Base-by-base conservation (phyloP, 2,797 vertebrate species). In the Premnoplex brunnescens region DNA sequence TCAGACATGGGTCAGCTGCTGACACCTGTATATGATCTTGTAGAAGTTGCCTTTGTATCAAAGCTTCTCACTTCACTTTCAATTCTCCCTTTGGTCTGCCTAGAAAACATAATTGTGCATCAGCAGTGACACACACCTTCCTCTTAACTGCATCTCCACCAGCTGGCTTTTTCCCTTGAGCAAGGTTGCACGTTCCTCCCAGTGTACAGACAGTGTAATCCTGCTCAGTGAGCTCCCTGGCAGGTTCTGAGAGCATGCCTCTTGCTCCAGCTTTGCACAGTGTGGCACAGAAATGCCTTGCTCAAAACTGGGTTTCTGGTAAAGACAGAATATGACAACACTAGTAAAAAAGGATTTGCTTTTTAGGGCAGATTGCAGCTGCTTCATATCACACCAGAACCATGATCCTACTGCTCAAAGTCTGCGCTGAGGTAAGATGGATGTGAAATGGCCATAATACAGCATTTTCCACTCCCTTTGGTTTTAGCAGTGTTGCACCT, bases 171-270 rank as follows among this genome's bases (percentile, higher is more conserved):
- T 55, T 43, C 41, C 51, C 28, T 44, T 16, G 27, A 39, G 34
- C 14, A 21, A 34, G 36, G 63, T 34, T 72, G 51, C 34, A 4
- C 2, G 6, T 68, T 80, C 43, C 34, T 81, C 26, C 8, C 24
- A 27, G 54, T 0, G 1, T n/a, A 22, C n/a, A 68, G 22, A 17
- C 52, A 20, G 21, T 8, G 6, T 37, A 23, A 28, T 3, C 19
- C 12, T 8, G 3, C 27, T 39, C 0, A 0, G 13, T 4, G 0
- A 0, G 46, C 34, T 67, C 41, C 22, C 48, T 5, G 34, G 32
- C 28, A 7, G 36, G 4, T 43, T 68, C 63, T 28, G 18, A 2
- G 30, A 59, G 27, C 26, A 2, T 3, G 7, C 12, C 36, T 46
- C 32, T 66, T 32, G 12, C n/a, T 72, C 28, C 11, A 10, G 59